A percentile compares a stretch with the other conserved stretches of the same genome.
phyloP scores from a whole-genome alignment of 2,888 invertebrate genomes.

The Julus scandinavius region DNA sequence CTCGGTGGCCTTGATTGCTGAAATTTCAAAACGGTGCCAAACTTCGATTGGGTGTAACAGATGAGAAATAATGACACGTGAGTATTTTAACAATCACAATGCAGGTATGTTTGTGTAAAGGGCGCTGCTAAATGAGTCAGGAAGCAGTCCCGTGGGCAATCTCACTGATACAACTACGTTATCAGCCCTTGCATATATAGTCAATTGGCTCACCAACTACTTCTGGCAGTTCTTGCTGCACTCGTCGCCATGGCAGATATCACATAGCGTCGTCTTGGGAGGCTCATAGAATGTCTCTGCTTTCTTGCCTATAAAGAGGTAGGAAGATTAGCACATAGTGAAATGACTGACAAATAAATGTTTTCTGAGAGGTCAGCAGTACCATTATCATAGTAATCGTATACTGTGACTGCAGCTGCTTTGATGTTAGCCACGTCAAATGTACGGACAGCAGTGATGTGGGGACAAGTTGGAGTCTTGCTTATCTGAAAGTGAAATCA shows the following conservation, averaged over 20 bases:
- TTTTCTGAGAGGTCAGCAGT: constrained; percentile 61
- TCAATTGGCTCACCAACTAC: background rate
- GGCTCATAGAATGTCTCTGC: constrained; percentile 85
- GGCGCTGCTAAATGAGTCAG: background rate
- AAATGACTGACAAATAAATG: background rate
- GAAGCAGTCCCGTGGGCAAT: background rate
- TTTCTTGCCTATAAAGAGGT: constrained; percentile 64
- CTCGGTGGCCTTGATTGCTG: background rate
- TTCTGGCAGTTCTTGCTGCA: constrained; percentile 54
- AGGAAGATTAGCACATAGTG: background rate
- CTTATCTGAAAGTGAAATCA: background rate
- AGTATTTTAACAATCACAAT: constrained; percentile 20
- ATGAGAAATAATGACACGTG: background rate
- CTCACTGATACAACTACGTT: background rate
- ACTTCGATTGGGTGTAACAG: background rate
- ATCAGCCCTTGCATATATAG: background rate
- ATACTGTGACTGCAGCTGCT: constrained; percentile 84
- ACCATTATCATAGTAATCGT: constrained; percentile 94
- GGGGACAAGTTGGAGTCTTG: constrained; percentile 49
- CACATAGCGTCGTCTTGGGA: constrained; percentile 77
- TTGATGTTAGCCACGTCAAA: constrained; percentile 87
- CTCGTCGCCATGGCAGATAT: constrained; percentile 73
- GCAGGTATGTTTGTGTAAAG: background rate
- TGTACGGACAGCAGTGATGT: constrained; percentile 75
- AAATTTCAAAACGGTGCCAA: background rate